Conservation (phyloP, 2,888 invertebrate genomes). For the Brachyopa scutellaris region DNA sequence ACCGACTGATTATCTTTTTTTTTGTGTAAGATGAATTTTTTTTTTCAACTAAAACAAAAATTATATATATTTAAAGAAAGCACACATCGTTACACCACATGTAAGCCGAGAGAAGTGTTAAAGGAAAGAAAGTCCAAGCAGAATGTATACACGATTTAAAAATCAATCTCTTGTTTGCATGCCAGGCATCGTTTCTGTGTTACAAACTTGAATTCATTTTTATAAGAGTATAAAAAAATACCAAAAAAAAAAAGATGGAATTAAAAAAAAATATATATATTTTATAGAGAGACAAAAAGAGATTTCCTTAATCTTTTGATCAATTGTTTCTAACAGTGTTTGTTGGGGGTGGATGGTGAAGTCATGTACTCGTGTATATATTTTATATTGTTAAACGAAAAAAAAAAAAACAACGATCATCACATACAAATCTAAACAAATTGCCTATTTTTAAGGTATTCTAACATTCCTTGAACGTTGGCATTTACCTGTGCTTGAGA, state of each 20-base stretch:
- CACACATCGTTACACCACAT: slow-evolving; percentile 45
- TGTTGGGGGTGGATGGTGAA: slow-evolving; percentile 2
- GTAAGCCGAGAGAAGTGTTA: slow-evolving; percentile 53
- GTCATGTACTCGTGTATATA: slow-evolving; percentile 48
- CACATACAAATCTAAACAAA: slow-evolving; percentile 76
- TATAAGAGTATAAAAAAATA: slow-evolving; percentile 24
- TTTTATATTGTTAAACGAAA: slow-evolving; percentile 35
- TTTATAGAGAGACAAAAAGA: background rate
- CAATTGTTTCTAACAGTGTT: background rate
- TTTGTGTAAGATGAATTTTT: slow-evolving; percentile 4
- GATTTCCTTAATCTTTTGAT: background rate
- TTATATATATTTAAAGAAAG: slow-evolving; percentile 34
- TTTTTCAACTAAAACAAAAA: no score
- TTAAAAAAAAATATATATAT: slow-evolving; percentile 17
- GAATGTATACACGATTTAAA: no score
- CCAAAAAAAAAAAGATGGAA: slow-evolving; percentile 39
- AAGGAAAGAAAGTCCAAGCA: slow-evolving; percentile 39
- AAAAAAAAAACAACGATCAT: slow-evolving; percentile 41
- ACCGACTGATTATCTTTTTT: slow-evolving; percentile 27
- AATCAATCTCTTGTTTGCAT: no score
- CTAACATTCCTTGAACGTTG: slow-evolving; percentile 80
- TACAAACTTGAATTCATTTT: slow-evolving; percentile 21
- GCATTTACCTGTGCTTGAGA: slow-evolving; percentile 79
- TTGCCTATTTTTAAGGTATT: slow-evolving; percentile 79
- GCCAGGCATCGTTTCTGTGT: slow-evolving; percentile 60